Percentiles rank a stretch among this genome's conserved stretches.
Evolutionary conservation across 2,888 invertebrate genomes (phyloP).

Genomic region (Lapara coniferarum): DNA sequence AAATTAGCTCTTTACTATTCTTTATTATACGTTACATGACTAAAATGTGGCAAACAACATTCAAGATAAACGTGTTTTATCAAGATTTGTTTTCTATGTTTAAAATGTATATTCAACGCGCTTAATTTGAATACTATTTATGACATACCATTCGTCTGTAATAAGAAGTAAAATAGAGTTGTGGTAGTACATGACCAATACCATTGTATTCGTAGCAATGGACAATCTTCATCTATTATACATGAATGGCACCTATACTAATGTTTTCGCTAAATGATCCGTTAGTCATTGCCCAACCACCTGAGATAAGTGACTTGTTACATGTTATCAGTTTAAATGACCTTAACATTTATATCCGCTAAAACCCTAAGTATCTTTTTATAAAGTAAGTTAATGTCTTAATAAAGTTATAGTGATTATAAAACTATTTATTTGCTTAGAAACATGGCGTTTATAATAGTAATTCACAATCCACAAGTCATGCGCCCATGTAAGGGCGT

Average conservation of each 20-base stretch:
- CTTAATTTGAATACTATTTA: too few relatives aligned
- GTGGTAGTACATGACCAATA: neutral
- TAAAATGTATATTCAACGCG: too few relatives aligned
- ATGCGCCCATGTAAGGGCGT: constrained; percentile 5
- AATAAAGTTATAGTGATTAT: too few relatives aligned
- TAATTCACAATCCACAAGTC: neutral
- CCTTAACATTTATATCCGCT: too few relatives aligned
- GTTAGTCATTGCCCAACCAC: neutral
- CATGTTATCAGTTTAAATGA: neutral
- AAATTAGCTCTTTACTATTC: too few relatives aligned
- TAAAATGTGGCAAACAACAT: too few relatives aligned
- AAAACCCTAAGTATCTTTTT: too few relatives aligned
- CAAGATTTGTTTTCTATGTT: too few relatives aligned
- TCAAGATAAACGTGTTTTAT: too few relatives aligned
- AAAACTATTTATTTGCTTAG: neutral
- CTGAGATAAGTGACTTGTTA: neutral
- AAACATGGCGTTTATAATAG: neutral
- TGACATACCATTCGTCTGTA: too few relatives aligned
- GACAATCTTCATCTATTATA: constrained; percentile 4
- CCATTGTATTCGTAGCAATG: neutral
- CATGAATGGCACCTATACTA: constrained; percentile 1
- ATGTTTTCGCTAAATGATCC: constrained; percentile 7
- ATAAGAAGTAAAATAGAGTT: neutral
- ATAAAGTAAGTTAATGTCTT: too few relatives aligned
- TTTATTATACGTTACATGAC: too few relatives aligned